Conservation (phyloP, 1,140 invertebrate species). For the Caenorhabditis latens region DNA sequence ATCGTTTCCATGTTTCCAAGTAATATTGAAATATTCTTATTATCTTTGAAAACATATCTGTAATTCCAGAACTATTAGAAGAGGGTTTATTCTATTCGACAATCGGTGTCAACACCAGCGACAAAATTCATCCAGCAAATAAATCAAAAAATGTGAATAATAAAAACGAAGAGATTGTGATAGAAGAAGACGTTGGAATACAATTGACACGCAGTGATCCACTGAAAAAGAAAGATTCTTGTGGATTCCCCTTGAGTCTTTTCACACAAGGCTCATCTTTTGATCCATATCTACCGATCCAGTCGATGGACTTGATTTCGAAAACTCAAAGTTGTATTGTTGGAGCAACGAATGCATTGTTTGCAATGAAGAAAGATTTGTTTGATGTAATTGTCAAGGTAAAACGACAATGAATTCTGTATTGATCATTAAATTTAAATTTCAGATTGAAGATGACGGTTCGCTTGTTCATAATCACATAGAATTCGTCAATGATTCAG, state of each 20-base stretch:
- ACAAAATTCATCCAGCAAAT: constrained; percentile 59
- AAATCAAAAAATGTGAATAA: neutral
- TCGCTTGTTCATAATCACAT: constrained; percentile 83
- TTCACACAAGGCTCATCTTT: constrained; percentile 92
- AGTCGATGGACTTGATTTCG: constrained; percentile 91
- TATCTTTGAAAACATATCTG: too few relatives aligned
- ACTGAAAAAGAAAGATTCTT: constrained; percentile 80
- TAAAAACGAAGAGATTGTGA: constrained; percentile 18
- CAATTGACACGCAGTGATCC: constrained; percentile 61
- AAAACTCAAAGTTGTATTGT: constrained; percentile 93
- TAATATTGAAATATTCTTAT: constrained; percentile 78
- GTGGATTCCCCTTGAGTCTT: constrained; percentile 88
- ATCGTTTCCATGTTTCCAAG: constrained; percentile 90
- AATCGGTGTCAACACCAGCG: constrained; percentile 63
- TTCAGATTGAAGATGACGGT: constrained; percentile 80
- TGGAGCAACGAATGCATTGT: constrained; percentile 96
- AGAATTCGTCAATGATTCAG: constrained; percentile 86
- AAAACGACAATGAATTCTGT: constrained; percentile 59
- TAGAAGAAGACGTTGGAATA: constrained; percentile 50
- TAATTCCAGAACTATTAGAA: constrained; percentile 82
- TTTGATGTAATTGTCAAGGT: constrained; percentile 93
- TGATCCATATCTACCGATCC: constrained; percentile 93
- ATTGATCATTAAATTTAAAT: neutral
- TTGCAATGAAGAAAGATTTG: constrained; percentile 92
- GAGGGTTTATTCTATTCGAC: constrained; percentile 82